These are phyloP conservation scores for Hyposmocoma kahamanoa DNA, from an alignment of 1,140 invertebrate genomes.

Conservation along the genomic window DNA sequence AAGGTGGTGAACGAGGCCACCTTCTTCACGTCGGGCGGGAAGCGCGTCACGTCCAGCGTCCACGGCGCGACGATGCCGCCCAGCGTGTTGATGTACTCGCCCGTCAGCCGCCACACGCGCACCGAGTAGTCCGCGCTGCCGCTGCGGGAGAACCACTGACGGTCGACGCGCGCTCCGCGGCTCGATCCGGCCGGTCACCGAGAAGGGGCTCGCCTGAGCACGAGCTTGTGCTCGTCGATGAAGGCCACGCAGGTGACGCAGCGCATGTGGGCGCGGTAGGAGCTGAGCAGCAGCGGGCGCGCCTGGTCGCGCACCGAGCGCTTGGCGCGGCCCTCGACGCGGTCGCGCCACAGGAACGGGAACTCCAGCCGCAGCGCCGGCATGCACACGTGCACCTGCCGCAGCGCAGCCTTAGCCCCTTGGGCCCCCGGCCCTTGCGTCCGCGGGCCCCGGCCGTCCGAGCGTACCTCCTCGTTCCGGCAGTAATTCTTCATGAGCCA, in stretches of 20 bases:
- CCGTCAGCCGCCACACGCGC: slow-evolving; percentile 79
- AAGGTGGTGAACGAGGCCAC: slow-evolving; percentile 80
- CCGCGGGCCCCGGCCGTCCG: too few species aligned
- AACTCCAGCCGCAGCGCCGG: slow-evolving; percentile 77
- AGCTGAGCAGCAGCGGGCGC: slow-evolving; percentile 78
- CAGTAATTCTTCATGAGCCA: slow-evolving; percentile 80
- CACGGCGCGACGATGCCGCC: slow-evolving; percentile 79
- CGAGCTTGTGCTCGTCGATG: slow-evolving; percentile 74
- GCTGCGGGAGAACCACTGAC: slow-evolving; percentile 64
- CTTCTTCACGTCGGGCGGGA: slow-evolving; percentile 79
- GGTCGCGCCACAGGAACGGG: slow-evolving; percentile 80
- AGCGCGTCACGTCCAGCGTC: slow-evolving; percentile 67
- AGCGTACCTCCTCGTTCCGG: slow-evolving; percentile 30
- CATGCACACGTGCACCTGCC: slow-evolving; percentile 71
- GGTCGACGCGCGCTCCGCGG: too few species aligned
- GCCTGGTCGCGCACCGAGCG: slow-evolving; percentile 74
- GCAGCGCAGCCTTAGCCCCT: background rate
- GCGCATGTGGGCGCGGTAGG: slow-evolving; percentile 76
- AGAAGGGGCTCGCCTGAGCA: slow-evolving; percentile 75
- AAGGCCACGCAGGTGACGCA: slow-evolving; percentile 76
- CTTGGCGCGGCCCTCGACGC: slow-evolving; percentile 77
- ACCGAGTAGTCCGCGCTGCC: slow-evolving; percentile 82
- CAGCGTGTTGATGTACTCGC: slow-evolving; percentile 80
- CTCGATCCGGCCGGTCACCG: slow-evolving; percentile 82
- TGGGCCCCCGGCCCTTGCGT: too few species aligned